phyloP scores from a whole-genome alignment of 2,888 invertebrate species.

The Drosophila anomalata region DNA sequence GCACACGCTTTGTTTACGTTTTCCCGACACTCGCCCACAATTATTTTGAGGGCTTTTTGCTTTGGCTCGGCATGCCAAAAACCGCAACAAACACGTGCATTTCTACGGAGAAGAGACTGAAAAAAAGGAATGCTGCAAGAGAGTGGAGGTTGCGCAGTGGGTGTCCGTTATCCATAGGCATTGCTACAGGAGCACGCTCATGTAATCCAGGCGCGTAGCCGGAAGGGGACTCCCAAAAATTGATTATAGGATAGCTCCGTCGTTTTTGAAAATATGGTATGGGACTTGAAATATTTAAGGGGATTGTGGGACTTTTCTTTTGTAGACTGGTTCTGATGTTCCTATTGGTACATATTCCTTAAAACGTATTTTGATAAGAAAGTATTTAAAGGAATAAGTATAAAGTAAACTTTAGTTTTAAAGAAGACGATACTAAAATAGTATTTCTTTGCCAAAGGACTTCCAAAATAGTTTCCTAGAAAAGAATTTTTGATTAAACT shows the following conservation, averaged over 20 bases:
- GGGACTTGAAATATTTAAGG: neutral
- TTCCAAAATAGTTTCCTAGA: too few species aligned
- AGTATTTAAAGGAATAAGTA: too few species aligned
- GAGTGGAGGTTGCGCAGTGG: slow-evolving; percentile 40
- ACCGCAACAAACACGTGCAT: slow-evolving; percentile 73
- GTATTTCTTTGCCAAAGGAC: too few species aligned
- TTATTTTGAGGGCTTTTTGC: slow-evolving; percentile 56
- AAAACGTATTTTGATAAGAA: neutral
- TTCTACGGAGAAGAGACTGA: slow-evolving; percentile 8
- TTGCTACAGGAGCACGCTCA: slow-evolving; percentile 5
- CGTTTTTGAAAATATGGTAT: slow-evolving; percentile 1
- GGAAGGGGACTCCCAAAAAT: slow-evolving; percentile 25
- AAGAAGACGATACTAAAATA: too few species aligned
- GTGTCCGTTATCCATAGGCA: slow-evolving; percentile 8
- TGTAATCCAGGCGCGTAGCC: slow-evolving; percentile 34
- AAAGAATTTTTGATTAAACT: too few species aligned
- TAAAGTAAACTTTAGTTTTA: too few species aligned
- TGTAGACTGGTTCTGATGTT: neutral
- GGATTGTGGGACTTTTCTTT: neutral
- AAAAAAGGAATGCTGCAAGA: neutral
- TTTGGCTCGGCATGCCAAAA: slow-evolving; percentile 54
- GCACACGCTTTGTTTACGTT: slow-evolving; percentile 78
- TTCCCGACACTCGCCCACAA: slow-evolving; percentile 56
- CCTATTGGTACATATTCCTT: neutral
- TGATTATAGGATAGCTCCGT: slow-evolving; percentile 21